Base-by-base conservation (phyloP, 1,140 invertebrate genomes). In the Acromyrmex echinatior region DNA sequence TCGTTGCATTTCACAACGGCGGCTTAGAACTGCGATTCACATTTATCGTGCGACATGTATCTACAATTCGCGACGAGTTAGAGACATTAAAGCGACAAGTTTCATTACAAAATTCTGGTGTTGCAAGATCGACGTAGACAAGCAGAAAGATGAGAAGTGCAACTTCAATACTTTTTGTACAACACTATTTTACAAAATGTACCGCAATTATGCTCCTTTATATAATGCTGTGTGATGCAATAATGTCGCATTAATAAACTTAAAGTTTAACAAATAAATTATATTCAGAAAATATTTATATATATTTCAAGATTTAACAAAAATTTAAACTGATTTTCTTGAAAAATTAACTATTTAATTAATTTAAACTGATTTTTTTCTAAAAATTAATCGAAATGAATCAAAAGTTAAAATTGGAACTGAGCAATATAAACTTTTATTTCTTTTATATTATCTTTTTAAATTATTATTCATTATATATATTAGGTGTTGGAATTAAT, bases 31-130 rank as follows among this genome's bases (percentile, higher is more conserved):
- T 21, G 49, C 49, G 7, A 77, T 85, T 62, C 21, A 35, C 28
- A 45, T 62, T 51, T 74, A 86, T 66, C 16, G 16, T 16, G 25
- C 35, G n/a, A 85, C 39, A 51, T n/a, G 28, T 85, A 66, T 35
- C 28, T 25, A 65, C 28, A 49, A 58, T 81, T 4, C 35, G 16
- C 5, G 6, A 35, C 16, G 58, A 49, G 10, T 65, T 53, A 31
- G 60, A 49, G 16, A 14, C 25, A 49, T 60, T 79, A 63, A 65
- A 21, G 35, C 35, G 74, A 66, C 45, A 79, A 80, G 12, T 80
- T 49, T 25, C 16, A 3, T 70, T 70, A 51, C n/a, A 68, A 21
- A 39, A 51, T 25, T 76, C 6, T 16, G 45, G 66, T 51, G 25
- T 68, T 5, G 28, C 28, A 68, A 66, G 31, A 60, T n/a, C 2